Base-by-base conservation (phyloP, 2,888 invertebrate genomes). In the Stenurella melanura region DNA sequence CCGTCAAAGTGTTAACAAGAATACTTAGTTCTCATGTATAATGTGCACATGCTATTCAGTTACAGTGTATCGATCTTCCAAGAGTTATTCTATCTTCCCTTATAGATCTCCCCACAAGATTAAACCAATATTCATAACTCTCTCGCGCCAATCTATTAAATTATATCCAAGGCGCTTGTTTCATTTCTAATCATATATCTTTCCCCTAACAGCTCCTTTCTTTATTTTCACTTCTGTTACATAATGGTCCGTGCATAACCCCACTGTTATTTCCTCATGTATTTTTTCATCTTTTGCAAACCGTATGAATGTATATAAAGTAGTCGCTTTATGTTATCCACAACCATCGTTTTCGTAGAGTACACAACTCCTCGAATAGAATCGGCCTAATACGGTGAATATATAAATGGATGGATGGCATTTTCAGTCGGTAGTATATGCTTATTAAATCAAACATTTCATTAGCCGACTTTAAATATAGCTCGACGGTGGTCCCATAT, bases 61-160 rank as follows among this genome's bases (percentile, higher is more conserved):
- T 26, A 26, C 26, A 9, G 0, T 26, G 21, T 34, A 34, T 34
- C 30, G 30, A 34, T 7, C 30, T 9, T 34, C 3, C 30, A 34
- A 9, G 0, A 34, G 30, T 34, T 34, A 34, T 34, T 34, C 30
- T 34, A 34, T 34, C 30, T 34, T 34, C 30, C 30, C 30, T 34
- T 34, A 7, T 26, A 26, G 21, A 4, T 26, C 42, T 42, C 42
- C 15, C 12, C 42, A 42, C 42, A 42, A 11, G 42, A 42, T 42
- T 42, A 42, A 42, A 42, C 42, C 42, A 50, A 50, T 50, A 50
- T 50, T n/a, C 50, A 50, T n/a, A 15, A 50, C 50, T 50, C 50
- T 50, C n/a, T n/a, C n/a, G 5, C 11, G 12, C 3, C 12, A 2
- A n/a, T n/a, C 50, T 50, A 50, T 50, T 50, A 50, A 50, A 50